A percentile compares a stretch with the other conserved stretches of the same genome.
Evolutionary conservation across 2,888 invertebrate genomes (phyloP).

Genomic region (Pomacea canaliculata): DNA sequence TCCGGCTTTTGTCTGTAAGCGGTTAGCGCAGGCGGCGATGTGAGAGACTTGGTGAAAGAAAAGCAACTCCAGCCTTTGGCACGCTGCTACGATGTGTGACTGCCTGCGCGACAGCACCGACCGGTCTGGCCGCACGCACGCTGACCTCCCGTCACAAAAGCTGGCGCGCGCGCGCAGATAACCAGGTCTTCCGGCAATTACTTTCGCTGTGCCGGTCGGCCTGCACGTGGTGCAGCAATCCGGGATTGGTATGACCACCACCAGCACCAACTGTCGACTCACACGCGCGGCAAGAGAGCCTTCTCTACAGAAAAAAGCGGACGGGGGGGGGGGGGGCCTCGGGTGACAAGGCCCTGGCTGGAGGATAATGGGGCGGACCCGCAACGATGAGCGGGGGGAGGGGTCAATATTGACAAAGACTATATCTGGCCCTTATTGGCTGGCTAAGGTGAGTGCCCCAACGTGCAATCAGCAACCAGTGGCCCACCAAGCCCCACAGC

Average conservation of each 20-base stretch:
- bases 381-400: background rate
- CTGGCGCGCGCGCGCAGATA: constrained; percentile 11
- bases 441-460: background rate
- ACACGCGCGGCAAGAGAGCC: background rate
- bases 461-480: too few relatives aligned
- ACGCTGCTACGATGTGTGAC: too few relatives aligned
- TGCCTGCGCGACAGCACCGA: background rate
- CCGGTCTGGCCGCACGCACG: background rate
- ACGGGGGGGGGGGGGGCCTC: background rate
- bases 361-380: constrained; percentile 9
- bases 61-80: too few relatives aligned
- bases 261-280: background rate
- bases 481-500: too few relatives aligned
- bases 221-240: background rate
- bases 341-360: constrained; percentile 8
- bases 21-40: background rate
- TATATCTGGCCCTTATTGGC: constrained; percentile 8
- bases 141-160: constrained; percentile 22
- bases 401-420: constrained; percentile 23
- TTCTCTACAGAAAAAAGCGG: background rate
- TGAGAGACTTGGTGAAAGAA: too few relatives aligned
- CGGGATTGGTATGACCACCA: background rate
- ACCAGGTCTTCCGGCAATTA: constrained; percentile 26
- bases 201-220: background rate
- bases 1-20: background rate